Evolutionary conservation across 2,797 vertebrate genomes (phyloP).

Genomic region (Antennarius maculatus): DNA sequence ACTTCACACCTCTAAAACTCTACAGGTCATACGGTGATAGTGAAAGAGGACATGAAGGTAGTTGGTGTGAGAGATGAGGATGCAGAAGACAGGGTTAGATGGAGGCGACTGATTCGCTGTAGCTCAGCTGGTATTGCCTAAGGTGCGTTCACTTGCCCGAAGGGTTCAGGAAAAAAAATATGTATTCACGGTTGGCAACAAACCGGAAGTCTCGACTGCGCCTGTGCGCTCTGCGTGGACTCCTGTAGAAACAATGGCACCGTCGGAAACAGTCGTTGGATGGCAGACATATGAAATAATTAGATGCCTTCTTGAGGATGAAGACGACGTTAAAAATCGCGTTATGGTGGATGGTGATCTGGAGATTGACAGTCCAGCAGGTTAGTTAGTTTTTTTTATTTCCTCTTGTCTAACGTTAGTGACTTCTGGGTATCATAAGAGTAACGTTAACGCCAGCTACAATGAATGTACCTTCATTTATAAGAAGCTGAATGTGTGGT

Average conservation of each 20-base stretch:
- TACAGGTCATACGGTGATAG: no score
- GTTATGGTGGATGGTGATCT: fast-evolving
- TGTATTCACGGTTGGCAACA: not conserved
- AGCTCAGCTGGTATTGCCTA: no score
- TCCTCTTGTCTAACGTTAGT: not conserved
- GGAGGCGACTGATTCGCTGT: no score
- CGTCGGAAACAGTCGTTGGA: fast-evolving
- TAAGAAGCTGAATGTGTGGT: not conserved
- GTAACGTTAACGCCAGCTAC: no score
- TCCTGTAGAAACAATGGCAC: conserved; percentile 41
- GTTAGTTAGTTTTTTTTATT: conserved; percentile 13
- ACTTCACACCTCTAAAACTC: no score
- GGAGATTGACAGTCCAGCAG: conserved; percentile 29
- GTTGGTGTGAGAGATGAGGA: no score
- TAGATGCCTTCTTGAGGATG: conserved; percentile 9
- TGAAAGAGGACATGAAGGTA: no score
- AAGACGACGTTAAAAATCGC: fast-evolving
- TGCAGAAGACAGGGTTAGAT: no score
- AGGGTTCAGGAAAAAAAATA: no score
- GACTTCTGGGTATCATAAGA: not conserved
- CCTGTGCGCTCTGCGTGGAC: fast-evolving
- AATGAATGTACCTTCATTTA: not conserved
- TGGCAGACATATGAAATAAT: conserved; percentile 42
- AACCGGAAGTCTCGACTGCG: conserved; percentile 6
- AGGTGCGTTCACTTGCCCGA: no score